Percentiles rank a stretch among this genome's conserved stretches.
Conservation (phyloP, 2,888 invertebrate genomes). For the Neuroscelio doddi region DNA sequence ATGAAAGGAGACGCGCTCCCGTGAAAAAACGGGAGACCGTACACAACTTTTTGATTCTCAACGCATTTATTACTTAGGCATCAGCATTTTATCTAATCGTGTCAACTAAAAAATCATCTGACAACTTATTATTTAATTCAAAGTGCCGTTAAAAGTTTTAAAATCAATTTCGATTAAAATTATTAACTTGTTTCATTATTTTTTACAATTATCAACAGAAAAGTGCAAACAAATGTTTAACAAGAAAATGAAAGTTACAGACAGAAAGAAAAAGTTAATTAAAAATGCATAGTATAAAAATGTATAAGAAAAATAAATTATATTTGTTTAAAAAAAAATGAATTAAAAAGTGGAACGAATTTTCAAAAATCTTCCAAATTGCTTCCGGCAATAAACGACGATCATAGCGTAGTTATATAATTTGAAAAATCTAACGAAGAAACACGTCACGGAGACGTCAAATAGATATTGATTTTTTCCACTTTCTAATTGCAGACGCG, state of each 20-base stretch:
- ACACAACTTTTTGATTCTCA: slow-evolving; percentile 29
- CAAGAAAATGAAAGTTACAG: too few relatives aligned
- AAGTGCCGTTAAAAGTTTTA: too few relatives aligned
- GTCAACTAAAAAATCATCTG: neutral
- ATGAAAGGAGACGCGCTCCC: slow-evolving; percentile 68
- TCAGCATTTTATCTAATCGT: slow-evolving; percentile 8
- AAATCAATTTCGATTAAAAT: slow-evolving; percentile 4
- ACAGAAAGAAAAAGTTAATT: too few relatives aligned
- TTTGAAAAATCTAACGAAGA: slow-evolving; percentile 29
- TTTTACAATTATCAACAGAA: too few relatives aligned
- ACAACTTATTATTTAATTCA: too few relatives aligned
- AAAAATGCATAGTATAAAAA: too few relatives aligned
- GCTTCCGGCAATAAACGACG: slow-evolving; percentile 20
- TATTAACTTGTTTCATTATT: too few relatives aligned
- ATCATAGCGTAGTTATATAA: slow-evolving; percentile 11
- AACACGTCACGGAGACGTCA: slow-evolving; percentile 23
- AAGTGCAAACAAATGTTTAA: too few relatives aligned
- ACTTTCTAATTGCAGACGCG: slow-evolving; percentile 65
- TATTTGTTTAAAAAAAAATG: too few relatives aligned
- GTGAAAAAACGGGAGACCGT: slow-evolving; percentile 42
- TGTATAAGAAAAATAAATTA: too few relatives aligned
- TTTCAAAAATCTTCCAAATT: slow-evolving; percentile 2
- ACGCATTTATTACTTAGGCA: slow-evolving; percentile 20
- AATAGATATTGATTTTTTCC: slow-evolving; percentile 57
- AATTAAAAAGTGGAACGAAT: too few relatives aligned